Percentiles rank a stretch among this genome's conserved stretches.
Evolutionary conservation across 2,113 vertebrate genomes (phyloP).

Genomic region (Urocynchramus pylzowi): DNA sequence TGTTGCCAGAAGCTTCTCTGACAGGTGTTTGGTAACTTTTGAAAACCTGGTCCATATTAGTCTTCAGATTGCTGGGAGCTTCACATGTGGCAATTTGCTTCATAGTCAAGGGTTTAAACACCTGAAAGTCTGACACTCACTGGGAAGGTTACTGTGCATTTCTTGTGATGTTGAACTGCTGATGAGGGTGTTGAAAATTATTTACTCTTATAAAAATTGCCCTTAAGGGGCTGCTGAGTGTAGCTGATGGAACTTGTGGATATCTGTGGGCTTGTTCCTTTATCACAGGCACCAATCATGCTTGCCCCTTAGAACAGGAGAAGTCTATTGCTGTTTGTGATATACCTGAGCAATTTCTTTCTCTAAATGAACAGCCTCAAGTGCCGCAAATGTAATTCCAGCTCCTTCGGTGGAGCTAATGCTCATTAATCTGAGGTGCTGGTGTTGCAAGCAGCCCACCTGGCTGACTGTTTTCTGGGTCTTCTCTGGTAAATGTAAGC

Average conservation of each 20-base stretch:
- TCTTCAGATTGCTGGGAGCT: neutral
- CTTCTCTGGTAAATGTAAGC: neutral
- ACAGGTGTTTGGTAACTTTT: neutral
- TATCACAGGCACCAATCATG: fast-evolving
- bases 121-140: neutral
- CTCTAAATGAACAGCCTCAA: neutral
- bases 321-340: neutral
- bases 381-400: neutral
- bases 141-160: neutral
- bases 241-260: neutral
- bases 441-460: neutral
- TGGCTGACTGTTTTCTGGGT: neutral
- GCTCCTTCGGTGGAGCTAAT: neutral
- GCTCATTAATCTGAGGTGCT: neutral
- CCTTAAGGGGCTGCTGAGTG: neutral
- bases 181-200: neutral
- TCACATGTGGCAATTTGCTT: neutral
- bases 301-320: neutral
- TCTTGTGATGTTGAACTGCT: neutral
- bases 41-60: neutral
- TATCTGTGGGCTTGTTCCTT: neutral
- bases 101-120: neutral
- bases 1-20: neutral
- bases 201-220: neutral
- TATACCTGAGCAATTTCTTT: neutral